These are phyloP conservation scores for Drosophila hydei DNA, from an alignment of 1,140 invertebrate genomes.

Conservation along the genomic window DNA sequence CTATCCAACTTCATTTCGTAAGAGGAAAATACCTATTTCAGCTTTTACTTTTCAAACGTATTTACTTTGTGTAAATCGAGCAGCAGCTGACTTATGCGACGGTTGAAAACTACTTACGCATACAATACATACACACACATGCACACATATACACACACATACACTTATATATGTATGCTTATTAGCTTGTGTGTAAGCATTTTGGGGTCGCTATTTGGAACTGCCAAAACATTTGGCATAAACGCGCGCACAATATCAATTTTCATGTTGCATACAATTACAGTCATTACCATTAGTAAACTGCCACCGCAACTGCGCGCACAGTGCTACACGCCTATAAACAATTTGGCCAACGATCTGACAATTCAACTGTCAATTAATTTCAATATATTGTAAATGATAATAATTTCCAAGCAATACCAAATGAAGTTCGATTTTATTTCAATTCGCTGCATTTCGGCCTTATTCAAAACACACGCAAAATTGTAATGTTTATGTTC, in stretches of 20 bases:
- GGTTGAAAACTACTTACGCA: conserved; percentile 7
- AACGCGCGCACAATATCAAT: conserved; percentile 72
- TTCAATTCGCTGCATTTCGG: conserved; percentile 41
- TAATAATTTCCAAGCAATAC: conserved; percentile 67
- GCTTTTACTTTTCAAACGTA: not conserved
- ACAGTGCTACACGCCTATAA: conserved; percentile 50
- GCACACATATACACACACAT: no score
- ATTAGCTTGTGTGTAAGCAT: conserved; percentile 51
- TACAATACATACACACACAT: conserved; percentile 4
- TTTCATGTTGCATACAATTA: conserved; percentile 77
- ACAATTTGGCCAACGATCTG: conserved; percentile 79
- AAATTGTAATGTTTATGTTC: conserved; percentile 78
- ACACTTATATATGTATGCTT: not conserved
- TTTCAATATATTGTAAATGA: conserved; percentile 83
- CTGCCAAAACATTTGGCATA: conserved; percentile 76
- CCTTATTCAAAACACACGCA: conserved; percentile 61
- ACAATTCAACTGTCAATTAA: conserved; percentile 82
- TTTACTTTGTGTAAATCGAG: not conserved
- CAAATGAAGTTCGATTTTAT: conserved; percentile 19
- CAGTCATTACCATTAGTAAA: conserved; percentile 82
- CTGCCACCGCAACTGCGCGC: conserved; percentile 61
- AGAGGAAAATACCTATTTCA: not conserved
- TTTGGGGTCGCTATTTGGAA: conserved; percentile 56
- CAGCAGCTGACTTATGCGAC: not conserved
- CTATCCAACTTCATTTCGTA: not conserved